Percentiles rank a stretch among this genome's conserved stretches.
These are phyloP conservation scores for Kuschelorhynchus macadamiae DNA, from an alignment of 2,888 invertebrate genomes.

Conservation along the genomic window DNA sequence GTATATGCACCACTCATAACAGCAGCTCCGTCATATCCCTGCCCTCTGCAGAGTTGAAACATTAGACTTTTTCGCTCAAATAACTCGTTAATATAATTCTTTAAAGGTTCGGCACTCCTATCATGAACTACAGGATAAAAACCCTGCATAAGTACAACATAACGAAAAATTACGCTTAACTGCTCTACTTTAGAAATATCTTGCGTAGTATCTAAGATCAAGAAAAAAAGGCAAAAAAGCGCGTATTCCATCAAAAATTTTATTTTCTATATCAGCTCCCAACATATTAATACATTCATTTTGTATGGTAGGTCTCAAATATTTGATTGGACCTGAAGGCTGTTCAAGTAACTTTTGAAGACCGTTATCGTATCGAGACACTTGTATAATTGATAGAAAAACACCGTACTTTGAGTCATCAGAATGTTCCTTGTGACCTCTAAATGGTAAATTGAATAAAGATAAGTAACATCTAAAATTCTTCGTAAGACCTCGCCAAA, in stretches of 20 bases:
- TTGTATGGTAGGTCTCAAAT: neutral
- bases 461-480: neutral
- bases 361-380: neutral
- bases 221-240: neutral
- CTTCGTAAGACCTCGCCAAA: neutral
- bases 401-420: neutral
- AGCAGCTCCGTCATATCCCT: conserved; percentile 22
- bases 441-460: neutral
- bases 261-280: neutral
- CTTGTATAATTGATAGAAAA: neutral
- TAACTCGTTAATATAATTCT: neutral
- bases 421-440: neutral
- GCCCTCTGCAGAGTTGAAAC: conserved; percentile 11
- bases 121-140: too few relatives aligned
- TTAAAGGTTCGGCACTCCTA: neutral
- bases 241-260: neutral
- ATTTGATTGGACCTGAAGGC: neutral
- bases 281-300: neutral
- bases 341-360: neutral
- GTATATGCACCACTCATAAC: conserved; percentile 17
- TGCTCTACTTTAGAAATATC: conserved; percentile 1
- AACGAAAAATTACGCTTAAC: neutral
- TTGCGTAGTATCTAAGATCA: conserved; percentile 7
- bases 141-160: neutral
- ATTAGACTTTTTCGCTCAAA: conserved; percentile 5